phyloP scores from a whole-genome alignment of 92 coral and sea anemone genomes.

The Zoanthus solanderi region DNA sequence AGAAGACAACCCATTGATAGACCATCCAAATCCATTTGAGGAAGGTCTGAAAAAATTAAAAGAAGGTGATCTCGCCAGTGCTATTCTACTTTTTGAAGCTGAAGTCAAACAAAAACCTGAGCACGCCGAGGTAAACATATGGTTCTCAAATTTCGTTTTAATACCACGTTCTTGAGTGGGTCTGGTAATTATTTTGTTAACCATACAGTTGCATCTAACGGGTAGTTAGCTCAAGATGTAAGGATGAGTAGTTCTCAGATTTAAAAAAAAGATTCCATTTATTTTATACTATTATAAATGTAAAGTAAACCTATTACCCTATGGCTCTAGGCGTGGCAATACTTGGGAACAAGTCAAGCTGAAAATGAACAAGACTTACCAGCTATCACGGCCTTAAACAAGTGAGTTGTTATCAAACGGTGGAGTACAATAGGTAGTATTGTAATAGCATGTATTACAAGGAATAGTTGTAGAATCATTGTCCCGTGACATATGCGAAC shows the following conservation, averaged over 20 bases:
- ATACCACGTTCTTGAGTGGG: background rate
- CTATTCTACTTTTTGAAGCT: constrained; percentile 93
- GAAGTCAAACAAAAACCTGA: constrained; percentile 94
- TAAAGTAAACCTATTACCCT: background rate
- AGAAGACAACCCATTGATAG: constrained; percentile 93
- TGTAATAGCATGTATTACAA: too few species aligned
- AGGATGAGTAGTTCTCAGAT: too few species aligned
- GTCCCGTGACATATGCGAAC: too few species aligned
- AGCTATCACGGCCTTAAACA: constrained; percentile 91
- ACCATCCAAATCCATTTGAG: constrained; percentile 93
- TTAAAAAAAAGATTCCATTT: too few species aligned
- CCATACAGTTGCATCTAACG: background rate
- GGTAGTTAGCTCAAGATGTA: too few species aligned
- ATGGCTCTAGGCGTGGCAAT: constrained; percentile 90
- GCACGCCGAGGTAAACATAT: constrained; percentile 83
- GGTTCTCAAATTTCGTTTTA: background rate
- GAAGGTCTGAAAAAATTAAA: constrained; percentile 95
- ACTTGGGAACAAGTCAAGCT: constrained; percentile 96
- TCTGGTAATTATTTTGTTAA: too few species aligned
- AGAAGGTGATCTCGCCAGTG: constrained; percentile 95
- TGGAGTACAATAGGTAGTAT: too few species aligned
- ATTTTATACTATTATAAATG: background rate
- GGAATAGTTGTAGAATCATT: too few species aligned
- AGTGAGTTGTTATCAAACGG: constrained; percentile 57
- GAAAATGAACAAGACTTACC: constrained; percentile 96